phyloP scores from a whole-genome alignment of 2,113 vertebrate genomes.

The Megaceryle maxima region DNA sequence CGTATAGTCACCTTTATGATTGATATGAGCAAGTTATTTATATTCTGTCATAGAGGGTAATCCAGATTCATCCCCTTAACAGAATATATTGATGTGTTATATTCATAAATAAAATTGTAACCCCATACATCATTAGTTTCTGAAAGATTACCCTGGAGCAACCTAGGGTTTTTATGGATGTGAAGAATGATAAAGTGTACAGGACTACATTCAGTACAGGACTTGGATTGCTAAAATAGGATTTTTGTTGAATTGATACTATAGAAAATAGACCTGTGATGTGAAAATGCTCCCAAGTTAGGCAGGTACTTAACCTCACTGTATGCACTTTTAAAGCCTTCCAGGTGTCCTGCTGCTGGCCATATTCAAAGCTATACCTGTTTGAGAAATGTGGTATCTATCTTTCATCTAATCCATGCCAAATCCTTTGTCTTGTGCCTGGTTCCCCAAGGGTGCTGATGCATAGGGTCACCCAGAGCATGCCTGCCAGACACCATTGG shows the following conservation, averaged over 20 bases:
- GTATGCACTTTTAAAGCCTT: background rate
- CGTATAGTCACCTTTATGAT: background rate
- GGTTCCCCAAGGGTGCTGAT: background rate
- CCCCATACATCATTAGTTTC: background rate
- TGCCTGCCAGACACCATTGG: rapidly evolving
- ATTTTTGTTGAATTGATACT: background rate
- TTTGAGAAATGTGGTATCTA: background rate
- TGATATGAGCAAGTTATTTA: background rate
- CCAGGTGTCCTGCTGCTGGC: background rate
- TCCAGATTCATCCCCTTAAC: background rate
- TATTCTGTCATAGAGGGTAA: background rate
- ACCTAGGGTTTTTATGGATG: background rate
- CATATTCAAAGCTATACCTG: background rate
- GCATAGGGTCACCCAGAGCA: rapidly evolving
- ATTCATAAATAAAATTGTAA: background rate
- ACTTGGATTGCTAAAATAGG: background rate
- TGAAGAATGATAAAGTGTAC: background rate
- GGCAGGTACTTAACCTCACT: background rate
- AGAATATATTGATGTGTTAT: background rate
- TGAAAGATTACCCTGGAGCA: background rate
- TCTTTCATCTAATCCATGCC: background rate
- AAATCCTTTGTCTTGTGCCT: background rate
- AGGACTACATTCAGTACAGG: background rate
- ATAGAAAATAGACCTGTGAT: background rate
- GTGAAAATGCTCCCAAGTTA: background rate